Conservation (phyloP, 2,888 invertebrate species). For the Hirtodrosophila trivittata region DNA sequence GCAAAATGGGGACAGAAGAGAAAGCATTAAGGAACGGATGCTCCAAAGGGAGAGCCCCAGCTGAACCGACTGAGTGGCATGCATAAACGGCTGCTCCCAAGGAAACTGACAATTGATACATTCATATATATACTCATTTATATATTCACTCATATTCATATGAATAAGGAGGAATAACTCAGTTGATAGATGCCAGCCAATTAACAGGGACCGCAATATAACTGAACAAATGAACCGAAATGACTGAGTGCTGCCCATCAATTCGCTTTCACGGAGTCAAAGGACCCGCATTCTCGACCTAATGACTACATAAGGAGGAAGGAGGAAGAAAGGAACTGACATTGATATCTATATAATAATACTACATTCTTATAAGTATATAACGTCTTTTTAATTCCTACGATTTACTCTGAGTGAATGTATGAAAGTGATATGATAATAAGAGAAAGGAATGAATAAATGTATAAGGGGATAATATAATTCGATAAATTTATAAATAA, state of each 20-base stretch:
- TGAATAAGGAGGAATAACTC: constrained; percentile 24
- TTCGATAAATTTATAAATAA: too few relatives aligned
- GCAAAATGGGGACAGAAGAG: constrained; percentile 71
- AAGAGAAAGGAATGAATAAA: too few relatives aligned
- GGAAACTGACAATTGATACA: constrained; percentile 56
- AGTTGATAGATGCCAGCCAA: constrained; percentile 47
- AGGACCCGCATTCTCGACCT: constrained; percentile 24
- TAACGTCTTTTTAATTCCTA: too few relatives aligned
- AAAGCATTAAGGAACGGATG: constrained; percentile 61
- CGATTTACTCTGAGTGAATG: too few relatives aligned
- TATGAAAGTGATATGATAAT: too few relatives aligned
- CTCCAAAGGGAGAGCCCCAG: constrained; percentile 7
- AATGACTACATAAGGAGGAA: constrained; percentile 33
- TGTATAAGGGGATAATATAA: too few relatives aligned
- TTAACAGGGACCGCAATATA: constrained; percentile 10
- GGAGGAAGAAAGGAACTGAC: constrained; percentile 1
- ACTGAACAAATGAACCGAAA: background rate
- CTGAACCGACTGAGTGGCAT: constrained; percentile 56
- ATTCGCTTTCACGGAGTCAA: constrained; percentile 20
- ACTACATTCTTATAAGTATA: too few relatives aligned
- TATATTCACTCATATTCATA: constrained; percentile 19
- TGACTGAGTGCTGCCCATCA: constrained; percentile 26
- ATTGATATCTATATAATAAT: too few relatives aligned
- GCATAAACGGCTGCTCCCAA: constrained; percentile 42
- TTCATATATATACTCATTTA: constrained; percentile 14